Percentiles rank a stretch among this genome's conserved stretches.
Conservation (phyloP, 1,140 invertebrate species). For the Drosophila triauraria region DNA sequence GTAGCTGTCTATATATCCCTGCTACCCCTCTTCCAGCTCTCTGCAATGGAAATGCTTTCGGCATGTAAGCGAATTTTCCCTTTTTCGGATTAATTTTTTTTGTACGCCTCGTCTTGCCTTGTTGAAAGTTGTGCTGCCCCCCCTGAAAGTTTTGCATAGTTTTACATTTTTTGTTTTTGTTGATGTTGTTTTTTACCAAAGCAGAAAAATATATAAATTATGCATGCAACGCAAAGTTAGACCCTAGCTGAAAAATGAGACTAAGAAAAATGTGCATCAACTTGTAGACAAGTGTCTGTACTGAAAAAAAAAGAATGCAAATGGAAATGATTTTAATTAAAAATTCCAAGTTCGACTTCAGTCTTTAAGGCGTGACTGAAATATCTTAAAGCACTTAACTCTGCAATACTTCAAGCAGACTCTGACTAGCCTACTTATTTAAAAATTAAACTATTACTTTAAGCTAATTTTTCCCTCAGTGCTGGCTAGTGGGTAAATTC, state of each 20-base stretch:
- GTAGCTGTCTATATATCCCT: slow-evolving; percentile 45
- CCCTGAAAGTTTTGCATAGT: slow-evolving; percentile 77
- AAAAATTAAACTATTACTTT: too few species aligned
- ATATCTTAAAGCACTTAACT: neutral
- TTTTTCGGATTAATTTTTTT: slow-evolving; percentile 64
- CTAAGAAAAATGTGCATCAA: slow-evolving; percentile 54
- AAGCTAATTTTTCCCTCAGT: neutral
- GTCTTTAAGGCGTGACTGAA: neutral
- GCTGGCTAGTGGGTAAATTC: neutral
- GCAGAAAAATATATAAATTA: slow-evolving; percentile 78
- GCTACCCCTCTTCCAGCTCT: neutral
- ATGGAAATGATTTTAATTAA: neutral
- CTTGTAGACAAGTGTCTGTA: slow-evolving; percentile 35
- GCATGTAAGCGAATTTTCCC: slow-evolving; percentile 46
- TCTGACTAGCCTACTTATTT: neutral
- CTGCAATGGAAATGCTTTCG: slow-evolving; percentile 32
- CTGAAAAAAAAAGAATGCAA: neutral
- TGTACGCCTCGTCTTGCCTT: slow-evolving; percentile 16
- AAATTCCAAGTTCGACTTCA: too few species aligned
- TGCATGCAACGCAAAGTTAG: slow-evolving; percentile 76
- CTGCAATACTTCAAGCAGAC: neutral
- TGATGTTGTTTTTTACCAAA: slow-evolving; percentile 43
- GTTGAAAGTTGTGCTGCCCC: slow-evolving; percentile 48
- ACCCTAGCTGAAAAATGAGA: slow-evolving; percentile 30
- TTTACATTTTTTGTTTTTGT: slow-evolving; percentile 63